phyloP scores from a whole-genome alignment of 2,797 vertebrate genomes.

The Channa striata region DNA sequence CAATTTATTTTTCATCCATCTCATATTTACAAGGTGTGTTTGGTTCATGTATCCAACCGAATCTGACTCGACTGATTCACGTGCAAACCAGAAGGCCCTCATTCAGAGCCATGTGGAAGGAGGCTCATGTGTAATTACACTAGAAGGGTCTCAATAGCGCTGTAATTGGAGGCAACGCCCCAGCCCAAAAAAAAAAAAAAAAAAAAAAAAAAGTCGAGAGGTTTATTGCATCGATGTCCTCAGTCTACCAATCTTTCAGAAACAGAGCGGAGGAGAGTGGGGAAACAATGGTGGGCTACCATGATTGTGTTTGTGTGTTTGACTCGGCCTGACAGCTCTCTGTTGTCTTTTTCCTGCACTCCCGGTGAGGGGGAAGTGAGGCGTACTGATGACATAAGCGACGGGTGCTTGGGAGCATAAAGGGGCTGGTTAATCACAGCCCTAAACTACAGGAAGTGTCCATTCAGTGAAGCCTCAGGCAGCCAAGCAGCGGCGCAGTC shows the following conservation, averaged over 20 bases:
- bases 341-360: constrained; percentile 68
- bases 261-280: constrained; percentile 63
- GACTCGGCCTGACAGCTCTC: constrained; percentile 73
- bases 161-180: constrained; percentile 76
- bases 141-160: constrained; percentile 69
- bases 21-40: constrained; percentile 39
- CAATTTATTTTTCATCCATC: constrained; percentile 41
- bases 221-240: constrained; percentile 75
- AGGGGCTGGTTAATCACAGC: constrained; percentile 85
- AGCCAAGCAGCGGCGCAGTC: constrained; percentile 67
- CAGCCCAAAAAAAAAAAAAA: constrained; percentile 61
- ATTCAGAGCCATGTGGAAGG: constrained; percentile 62
- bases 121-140: constrained; percentile 76
- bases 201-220: constrained; percentile 73
- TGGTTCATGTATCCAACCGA: constrained; percentile 52
- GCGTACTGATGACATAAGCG: constrained; percentile 82
- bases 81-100: constrained; percentile 66
- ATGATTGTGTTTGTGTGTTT: constrained; percentile 82
- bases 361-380: constrained; percentile 83
- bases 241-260: constrained; percentile 64
- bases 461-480: constrained; percentile 77
- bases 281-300: constrained; percentile 80
- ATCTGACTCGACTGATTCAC: constrained; percentile 58
- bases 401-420: constrained; percentile 80
- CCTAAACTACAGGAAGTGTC: constrained; percentile 84